Evolutionary conservation across 53 echinoderm and acorn worm species (phyloP).

Genomic region (Stichopus horrens): DNA sequence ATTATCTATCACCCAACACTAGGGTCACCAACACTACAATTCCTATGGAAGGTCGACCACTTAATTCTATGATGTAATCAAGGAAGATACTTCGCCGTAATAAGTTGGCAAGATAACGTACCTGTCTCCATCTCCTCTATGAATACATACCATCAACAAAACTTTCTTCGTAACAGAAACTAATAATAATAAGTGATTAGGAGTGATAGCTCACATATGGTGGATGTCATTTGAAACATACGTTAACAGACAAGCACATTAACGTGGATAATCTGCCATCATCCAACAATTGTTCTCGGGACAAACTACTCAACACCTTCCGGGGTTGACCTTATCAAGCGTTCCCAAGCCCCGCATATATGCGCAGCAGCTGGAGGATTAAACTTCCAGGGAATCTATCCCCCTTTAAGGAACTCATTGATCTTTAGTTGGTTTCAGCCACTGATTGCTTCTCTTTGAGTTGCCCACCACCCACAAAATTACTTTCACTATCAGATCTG

Average conservation of each 20-base stretch:
- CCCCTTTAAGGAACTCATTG: not conserved
- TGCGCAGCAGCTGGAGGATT: constrained; percentile 56
- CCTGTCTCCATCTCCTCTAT: constrained; percentile 42
- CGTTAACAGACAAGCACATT: constrained; percentile 57
- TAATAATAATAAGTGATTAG: constrained; percentile 69
- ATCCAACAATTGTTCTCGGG: too few relatives aligned
- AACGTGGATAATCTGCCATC: constrained; percentile 55
- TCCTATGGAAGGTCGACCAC: constrained; percentile 43
- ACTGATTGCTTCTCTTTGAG: constrained; percentile 41
- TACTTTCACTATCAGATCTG: constrained; percentile 68
- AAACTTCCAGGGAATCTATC: constrained; percentile 47
- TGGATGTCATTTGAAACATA: constrained; percentile 54
- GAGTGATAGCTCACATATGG: constrained; percentile 63
- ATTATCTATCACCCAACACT: constrained; percentile 53
- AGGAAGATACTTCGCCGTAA: constrained; percentile 55
- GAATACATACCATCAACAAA: constrained; percentile 32
- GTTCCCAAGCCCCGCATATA: constrained; percentile 61
- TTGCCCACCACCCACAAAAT: constrained; percentile 66
- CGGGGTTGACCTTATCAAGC: constrained; percentile 57
- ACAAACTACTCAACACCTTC: constrained; percentile 47
- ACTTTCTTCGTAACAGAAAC: constrained; percentile 28
- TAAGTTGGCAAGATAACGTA: constrained; percentile 37
- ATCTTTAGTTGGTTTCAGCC: constrained; percentile 40
- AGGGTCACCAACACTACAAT: constrained; percentile 48
- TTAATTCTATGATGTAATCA: constrained; percentile 42